Percentiles rank a stretch among this genome's conserved stretches.
Conservation (phyloP, 2,113 vertebrate species). For the Pollimyrus isidori region DNA sequence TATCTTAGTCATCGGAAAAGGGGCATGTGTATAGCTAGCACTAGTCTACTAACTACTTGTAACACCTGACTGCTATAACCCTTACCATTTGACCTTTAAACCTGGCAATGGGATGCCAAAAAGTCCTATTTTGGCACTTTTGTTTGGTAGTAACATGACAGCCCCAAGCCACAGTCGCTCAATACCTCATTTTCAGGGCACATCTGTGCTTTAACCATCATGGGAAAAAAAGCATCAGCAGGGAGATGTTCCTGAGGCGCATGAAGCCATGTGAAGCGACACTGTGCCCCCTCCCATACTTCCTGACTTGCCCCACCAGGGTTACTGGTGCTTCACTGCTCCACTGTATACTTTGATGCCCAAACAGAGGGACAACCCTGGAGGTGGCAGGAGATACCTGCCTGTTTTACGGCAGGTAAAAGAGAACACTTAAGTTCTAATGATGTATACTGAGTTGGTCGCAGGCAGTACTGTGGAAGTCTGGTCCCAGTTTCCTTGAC, state of each 20-base stretch:
- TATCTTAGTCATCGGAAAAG: neutral
- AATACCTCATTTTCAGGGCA: neutral
- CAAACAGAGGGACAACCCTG: neutral
- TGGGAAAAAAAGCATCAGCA: neutral
- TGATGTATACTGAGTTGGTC: neutral
- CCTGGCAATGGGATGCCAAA: neutral
- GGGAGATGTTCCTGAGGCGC: neutral
- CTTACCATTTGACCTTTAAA: neutral
- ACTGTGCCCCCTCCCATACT: neutral
- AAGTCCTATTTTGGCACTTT: neutral
- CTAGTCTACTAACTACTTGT: neutral
- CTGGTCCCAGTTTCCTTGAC: neutral
- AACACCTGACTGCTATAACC: neutral
- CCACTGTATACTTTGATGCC: neutral
- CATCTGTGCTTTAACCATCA: neutral
- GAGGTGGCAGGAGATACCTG: neutral
- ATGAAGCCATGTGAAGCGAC: neutral
- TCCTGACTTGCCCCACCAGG: neutral
- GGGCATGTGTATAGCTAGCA: neutral
- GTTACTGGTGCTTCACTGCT: neutral
- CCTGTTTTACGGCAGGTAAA: neutral
- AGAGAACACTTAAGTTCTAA: neutral
- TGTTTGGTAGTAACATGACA: neutral
- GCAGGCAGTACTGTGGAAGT: neutral
- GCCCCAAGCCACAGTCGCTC: neutral